Percentiles rank a stretch among this genome's conserved stretches.
These are phyloP conservation scores for Antheraea pernyi DNA, from an alignment of 1,140 invertebrate genomes.

Conservation along the genomic window DNA sequence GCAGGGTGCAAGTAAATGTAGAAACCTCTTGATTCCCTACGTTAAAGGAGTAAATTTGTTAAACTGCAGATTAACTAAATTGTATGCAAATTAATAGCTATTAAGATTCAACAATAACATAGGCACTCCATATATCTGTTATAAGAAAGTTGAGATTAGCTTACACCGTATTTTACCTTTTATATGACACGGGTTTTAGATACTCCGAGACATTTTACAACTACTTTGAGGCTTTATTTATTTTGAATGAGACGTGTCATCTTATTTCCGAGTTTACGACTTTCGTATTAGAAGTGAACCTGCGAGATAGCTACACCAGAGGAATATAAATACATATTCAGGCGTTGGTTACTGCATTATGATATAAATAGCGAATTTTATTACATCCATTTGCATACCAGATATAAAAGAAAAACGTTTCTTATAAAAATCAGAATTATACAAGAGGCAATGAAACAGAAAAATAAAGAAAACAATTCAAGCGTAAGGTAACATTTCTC, in stretches of 20 bases:
- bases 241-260: slow-evolving; percentile 43
- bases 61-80: no score
- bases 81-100: no score
- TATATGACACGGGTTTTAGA: slow-evolving; percentile 31
- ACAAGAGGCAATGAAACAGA: background rate
- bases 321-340: slow-evolving; percentile 12
- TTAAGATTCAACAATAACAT: no score
- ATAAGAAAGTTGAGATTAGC: slow-evolving; percentile 35
- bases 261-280: slow-evolving; percentile 46
- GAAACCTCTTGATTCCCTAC: no score
- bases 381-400: background rate
- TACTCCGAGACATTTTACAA: slow-evolving; percentile 37
- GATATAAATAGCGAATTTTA: slow-evolving; percentile 12
- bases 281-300: slow-evolving; percentile 47
- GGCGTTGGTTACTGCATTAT: slow-evolving; percentile 11
- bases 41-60: no score
- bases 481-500: slow-evolving; percentile 48
- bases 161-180: slow-evolving; percentile 32
- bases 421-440: slow-evolving; percentile 8
- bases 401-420: slow-evolving; percentile 5
- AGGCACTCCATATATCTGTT: slow-evolving; percentile 31
- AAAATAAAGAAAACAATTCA: slow-evolving; percentile 47
- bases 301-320: slow-evolving; percentile 12
- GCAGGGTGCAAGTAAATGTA: no score
- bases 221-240: slow-evolving; percentile 43